Base-by-base conservation (phyloP, 2,797 vertebrate genomes). In the Falco columbarius region DNA sequence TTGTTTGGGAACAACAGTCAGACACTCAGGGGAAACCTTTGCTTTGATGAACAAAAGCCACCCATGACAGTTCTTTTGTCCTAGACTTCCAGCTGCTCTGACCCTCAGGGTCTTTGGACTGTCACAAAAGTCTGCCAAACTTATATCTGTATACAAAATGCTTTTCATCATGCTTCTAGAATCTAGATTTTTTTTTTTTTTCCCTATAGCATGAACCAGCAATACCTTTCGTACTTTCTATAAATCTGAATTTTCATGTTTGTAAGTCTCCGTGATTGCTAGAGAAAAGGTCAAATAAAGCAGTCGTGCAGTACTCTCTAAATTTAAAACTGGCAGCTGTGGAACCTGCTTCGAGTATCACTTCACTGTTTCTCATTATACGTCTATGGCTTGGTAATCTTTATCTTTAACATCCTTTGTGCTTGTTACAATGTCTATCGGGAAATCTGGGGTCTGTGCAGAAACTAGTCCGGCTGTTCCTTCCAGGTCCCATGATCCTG, bases 311-410 rank as follows among this genome's bases (percentile, higher is more conserved):
- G 79, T 88, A 82, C 81, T 95, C 66, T 77, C 85, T 76, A 66
- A 81, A 68, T 67, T 74, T 92, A 89, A 62, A 94, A 75, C 61
- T 24, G 75, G 68, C 90, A 96, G 96, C 72, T 89, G 91, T 66
- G 34, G 76, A 80, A 61, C 80, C 51, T 91, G 91, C 77, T 72
- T 81, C 4, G 21, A 81, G 90, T 82, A 82, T 65, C 55, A 79
- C 68, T 76, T 90, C 30, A 46, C 34, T 71, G 38, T 95, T 76
- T 95, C 85, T 93, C 65, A 74, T 98, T 98, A 98, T 96, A 98
- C 96, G 0, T 98, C 96, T 97, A 98, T 98, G 97, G 97, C 97
- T 97, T 98, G 97, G 87, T 96, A 98, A 73, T 98, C 98, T 93
- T 98, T 97, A 54, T 98, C 98, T 94, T 97, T 97, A 71, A 71